phyloP scores from a whole-genome alignment of 2,113 vertebrate genomes.

The Glareola pratincola region DNA sequence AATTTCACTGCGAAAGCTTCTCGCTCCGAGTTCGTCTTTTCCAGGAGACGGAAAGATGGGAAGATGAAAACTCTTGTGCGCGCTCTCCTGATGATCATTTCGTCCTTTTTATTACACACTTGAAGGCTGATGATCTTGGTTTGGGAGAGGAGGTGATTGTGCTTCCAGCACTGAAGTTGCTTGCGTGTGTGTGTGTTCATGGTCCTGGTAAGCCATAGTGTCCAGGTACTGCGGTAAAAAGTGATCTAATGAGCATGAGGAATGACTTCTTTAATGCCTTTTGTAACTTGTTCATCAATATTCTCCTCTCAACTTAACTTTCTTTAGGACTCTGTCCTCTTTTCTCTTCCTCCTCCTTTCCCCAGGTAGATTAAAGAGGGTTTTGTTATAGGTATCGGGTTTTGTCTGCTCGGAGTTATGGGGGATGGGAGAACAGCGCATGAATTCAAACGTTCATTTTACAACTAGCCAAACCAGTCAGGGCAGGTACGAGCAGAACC shows the following conservation, averaged over 20 bases:
- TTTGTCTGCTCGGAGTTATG: slow-evolving; percentile 75
- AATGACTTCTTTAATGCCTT: not conserved
- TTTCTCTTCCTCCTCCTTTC: slow-evolving; percentile 6
- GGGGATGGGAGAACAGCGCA: slow-evolving; percentile 71
- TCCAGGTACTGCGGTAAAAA: not conserved
- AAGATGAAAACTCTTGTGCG: not conserved
- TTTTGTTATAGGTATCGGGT: slow-evolving; percentile 79
- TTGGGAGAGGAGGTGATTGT: slow-evolving; percentile 69
- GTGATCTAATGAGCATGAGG: not conserved
- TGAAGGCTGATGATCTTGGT: not conserved
- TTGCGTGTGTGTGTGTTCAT: not conserved
- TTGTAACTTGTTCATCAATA: not conserved
- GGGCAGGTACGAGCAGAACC: slow-evolving; percentile 85
- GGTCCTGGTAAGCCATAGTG: slow-evolving; percentile 4
- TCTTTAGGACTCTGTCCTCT: not conserved
- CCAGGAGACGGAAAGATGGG: slow-evolving; percentile 33
- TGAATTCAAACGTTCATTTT: slow-evolving; percentile 88
- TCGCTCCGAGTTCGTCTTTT: not conserved
- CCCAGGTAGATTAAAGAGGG: slow-evolving; percentile 20
- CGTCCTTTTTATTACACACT: not conserved
- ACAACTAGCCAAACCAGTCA: slow-evolving; percentile 93
- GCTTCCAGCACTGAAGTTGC: slow-evolving; percentile 26
- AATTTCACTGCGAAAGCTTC: not conserved
- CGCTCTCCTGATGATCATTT: not conserved
- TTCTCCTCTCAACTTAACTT: not conserved